Conservation (phyloP, 2,113 vertebrate genomes). For the Lanius ludovicianus region DNA sequence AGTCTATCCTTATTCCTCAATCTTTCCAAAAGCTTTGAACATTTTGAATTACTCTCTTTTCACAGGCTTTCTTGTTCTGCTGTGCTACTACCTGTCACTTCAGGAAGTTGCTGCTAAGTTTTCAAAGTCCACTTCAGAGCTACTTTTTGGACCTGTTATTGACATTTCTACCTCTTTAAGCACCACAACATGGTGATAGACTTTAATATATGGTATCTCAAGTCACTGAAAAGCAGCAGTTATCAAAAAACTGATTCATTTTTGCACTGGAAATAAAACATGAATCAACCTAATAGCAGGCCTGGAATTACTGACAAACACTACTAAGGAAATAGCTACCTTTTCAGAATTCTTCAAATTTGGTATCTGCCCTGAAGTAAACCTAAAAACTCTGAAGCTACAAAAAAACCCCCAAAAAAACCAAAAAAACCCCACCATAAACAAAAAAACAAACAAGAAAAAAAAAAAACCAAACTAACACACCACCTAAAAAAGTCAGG, state of each 20-base stretch:
- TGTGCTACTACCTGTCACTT: not conserved
- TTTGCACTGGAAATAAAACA: not conserved
- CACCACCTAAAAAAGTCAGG: not conserved
- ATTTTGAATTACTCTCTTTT: not conserved
- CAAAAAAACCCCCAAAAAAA: not conserved
- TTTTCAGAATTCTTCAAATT: not conserved
- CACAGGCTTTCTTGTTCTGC: not conserved
- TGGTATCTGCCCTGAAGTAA: not conserved
- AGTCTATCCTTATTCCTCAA: not conserved
- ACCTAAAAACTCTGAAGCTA: not conserved
- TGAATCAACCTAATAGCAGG: not conserved
- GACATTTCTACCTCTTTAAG: conserved; percentile 31
- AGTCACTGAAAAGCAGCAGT: not conserved
- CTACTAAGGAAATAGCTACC: not conserved
- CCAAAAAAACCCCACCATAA: too few relatives aligned
- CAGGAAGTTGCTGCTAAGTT: not conserved
- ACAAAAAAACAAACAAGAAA: too few relatives aligned
- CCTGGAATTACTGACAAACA: not conserved
- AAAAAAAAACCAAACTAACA: too few relatives aligned
- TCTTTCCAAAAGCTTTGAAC: not conserved
- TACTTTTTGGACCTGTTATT: conserved; percentile 34
- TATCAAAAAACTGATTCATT: not conserved
- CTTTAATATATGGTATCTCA: not conserved
- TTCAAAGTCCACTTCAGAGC: conserved; percentile 18
- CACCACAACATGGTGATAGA: not conserved